phyloP scores from a whole-genome alignment of 2,797 vertebrate genomes.

The Fistularia tabacaria region DNA sequence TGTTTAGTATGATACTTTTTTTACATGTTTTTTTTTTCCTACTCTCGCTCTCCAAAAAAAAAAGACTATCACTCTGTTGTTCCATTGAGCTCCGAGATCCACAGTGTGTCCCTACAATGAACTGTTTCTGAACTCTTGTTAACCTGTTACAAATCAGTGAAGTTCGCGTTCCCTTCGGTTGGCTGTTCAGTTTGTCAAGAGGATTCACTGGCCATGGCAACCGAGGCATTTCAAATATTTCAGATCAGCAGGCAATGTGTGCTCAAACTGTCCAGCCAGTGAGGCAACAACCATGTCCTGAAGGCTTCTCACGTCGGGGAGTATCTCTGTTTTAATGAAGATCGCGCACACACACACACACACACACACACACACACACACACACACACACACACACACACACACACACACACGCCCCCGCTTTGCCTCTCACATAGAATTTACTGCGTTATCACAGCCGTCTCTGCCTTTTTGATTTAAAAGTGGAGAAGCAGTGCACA shows the following conservation, averaged over 20 bases:
- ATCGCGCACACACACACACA: too few relatives aligned
- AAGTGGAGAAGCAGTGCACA: conserved; percentile 4
- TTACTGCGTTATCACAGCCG: conserved; percentile 30
- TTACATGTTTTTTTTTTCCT: too few relatives aligned
- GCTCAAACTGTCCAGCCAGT: conserved; percentile 38
- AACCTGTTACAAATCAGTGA: not conserved
- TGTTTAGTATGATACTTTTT: too few relatives aligned
- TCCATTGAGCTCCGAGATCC: too few relatives aligned
- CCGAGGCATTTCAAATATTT: conserved; percentile 41
- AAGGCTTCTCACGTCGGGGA: conserved; percentile 44
- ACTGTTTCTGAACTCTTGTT: not conserved
- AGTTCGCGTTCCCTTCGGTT: conserved; percentile 7
- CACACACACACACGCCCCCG: too few relatives aligned
- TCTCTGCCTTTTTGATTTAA: conserved; percentile 37
- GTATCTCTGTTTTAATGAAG: conserved; percentile 44
- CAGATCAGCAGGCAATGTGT: conserved; percentile 39
- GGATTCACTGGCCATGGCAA: conserved; percentile 16
- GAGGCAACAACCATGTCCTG: conserved; percentile 36
- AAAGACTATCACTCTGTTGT: too few relatives aligned
- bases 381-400: too few relatives aligned
- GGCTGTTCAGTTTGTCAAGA: conserved; percentile 6
- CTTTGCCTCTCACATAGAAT: conserved; percentile 35
- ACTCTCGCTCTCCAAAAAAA: too few relatives aligned
- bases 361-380: too few relatives aligned
- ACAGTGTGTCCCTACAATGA: not conserved